Base-by-base conservation (phyloP, 2,797 vertebrate species). In the Argyrosomus regius region DNA sequence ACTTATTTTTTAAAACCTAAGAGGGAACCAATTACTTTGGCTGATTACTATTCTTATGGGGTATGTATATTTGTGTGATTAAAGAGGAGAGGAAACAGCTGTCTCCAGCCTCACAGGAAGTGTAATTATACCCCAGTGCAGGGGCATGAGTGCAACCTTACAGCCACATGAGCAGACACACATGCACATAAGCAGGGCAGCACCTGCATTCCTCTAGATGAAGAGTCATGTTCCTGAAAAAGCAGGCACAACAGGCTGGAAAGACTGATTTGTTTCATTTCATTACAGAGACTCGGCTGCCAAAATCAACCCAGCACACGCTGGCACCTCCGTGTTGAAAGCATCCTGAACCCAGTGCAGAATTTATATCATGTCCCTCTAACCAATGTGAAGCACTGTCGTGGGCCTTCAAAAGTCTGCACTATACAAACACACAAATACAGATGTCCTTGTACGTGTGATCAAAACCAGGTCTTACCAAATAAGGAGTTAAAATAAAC, bases 31-130 rank as follows among this genome's bases (percentile, higher is more conserved):
- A 73, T 86, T 58, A 80, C 80, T 82, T 79, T 78, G 54, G 48
- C 66, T 63, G 72, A 88, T 89, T 72, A 90, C 85, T 80, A 24
- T 85, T 77, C 78, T 86, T 79, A 64, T 63, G 46, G 54, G 54
- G 72, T 59, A 50, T 72, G 74, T 75, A 83, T 84, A 70, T 83
- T 80, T 80, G 70, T 82, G 68, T 79, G 85, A 92, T 92, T 89
- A 92, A 83, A 93, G 89, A 91, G 75, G 41, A 88, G 66, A 84
- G 77, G 65, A 90, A 93, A 92, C 90, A 94, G 93, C 89, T 91
- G 94, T 93, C 86, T 85, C 53, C 82, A 82, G 84, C 77, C 72
- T 78, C 71, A 89, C 80, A 90, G 82, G 82, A 90, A 88, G 91
- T 83, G 80, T 93, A 95, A 93, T 94, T 92, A 93, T 59, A 91